A percentile compares a stretch with the other conserved stretches of the same genome.
Evolutionary conservation across 2,797 vertebrate species (phyloP).

Genomic region (Leptodactylus fallax): DNA sequence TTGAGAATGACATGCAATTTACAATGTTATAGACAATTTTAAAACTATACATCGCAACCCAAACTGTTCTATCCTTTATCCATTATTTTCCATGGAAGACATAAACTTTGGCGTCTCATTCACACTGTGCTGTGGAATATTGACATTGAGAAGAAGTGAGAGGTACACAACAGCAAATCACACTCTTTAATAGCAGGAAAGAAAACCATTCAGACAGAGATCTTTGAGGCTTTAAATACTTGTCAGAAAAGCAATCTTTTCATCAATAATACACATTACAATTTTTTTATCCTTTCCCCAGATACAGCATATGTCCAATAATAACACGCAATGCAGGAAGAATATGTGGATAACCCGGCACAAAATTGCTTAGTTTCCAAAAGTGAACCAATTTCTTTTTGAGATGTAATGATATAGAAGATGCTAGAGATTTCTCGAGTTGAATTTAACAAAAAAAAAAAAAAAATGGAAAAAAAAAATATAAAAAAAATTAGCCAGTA

Average conservation of each 20-base stretch:
- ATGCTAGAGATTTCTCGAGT: slow-evolving; percentile 18
- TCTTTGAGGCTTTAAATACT: slow-evolving; percentile 62
- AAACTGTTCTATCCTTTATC: slow-evolving; percentile 30
- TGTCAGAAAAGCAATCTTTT: slow-evolving; percentile 64
- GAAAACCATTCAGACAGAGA: slow-evolving; percentile 60
- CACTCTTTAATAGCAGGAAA: slow-evolving; percentile 61
- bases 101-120: slow-evolving; percentile 54
- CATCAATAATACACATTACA: slow-evolving; percentile 64
- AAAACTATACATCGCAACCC: slow-evolving; percentile 51
- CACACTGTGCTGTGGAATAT: slow-evolving; percentile 53
- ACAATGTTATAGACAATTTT: slow-evolving; percentile 34
- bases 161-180: slow-evolving; percentile 56
- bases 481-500: slow-evolving; percentile 5
- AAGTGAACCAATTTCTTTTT: slow-evolving; percentile 53
- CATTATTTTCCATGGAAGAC: slow-evolving; percentile 51
- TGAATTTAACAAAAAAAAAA: slow-evolving; percentile 4
- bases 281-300: slow-evolving; percentile 47
- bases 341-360: slow-evolving; percentile 36
- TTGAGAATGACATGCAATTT: slow-evolving; percentile 18
- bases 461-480: background rate
- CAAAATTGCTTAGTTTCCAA: slow-evolving; percentile 59
- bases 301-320: slow-evolving; percentile 56
- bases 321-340: slow-evolving; percentile 45
- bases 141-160: slow-evolving; percentile 62
- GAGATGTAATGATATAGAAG: slow-evolving; percentile 37